Conservation (phyloP, 2,888 invertebrate species). For the Steinernema carpocapsae region DNA sequence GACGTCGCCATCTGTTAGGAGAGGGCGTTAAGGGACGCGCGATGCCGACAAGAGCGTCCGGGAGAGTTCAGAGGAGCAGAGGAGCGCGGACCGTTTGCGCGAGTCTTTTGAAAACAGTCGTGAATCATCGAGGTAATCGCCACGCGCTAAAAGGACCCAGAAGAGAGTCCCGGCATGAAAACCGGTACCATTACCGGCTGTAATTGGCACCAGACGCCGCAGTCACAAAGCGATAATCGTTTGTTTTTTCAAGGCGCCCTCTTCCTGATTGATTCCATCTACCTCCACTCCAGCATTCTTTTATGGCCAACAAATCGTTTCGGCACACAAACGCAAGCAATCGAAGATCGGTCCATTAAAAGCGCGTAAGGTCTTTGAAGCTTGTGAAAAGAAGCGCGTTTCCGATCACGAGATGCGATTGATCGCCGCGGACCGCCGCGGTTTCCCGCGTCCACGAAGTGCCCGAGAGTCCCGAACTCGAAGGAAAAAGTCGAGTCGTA, state of each 20-base stretch:
- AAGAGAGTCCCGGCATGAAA: conserved; percentile 6
- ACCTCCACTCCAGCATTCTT: not conserved
- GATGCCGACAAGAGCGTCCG: conserved; percentile 17
- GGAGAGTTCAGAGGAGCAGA: not conserved
- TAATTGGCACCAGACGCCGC: not conserved
- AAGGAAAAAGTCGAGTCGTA: not conserved
- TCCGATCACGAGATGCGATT: not conserved
- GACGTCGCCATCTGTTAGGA: not conserved
- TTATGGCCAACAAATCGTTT: too few relatives aligned
- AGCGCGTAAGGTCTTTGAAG: not conserved
- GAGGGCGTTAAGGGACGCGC: conserved; percentile 1
- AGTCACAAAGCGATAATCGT: not conserved
- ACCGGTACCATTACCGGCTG: conserved; percentile 25
- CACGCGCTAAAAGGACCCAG: not conserved
- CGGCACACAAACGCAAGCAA: too few relatives aligned
- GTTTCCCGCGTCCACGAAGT: not conserved
- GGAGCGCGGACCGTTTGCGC: conserved; percentile 1
- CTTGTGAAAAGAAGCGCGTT: not conserved
- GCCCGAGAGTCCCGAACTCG: not conserved
- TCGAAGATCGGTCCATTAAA: too few relatives aligned
- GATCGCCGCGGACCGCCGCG: conserved; percentile 1
- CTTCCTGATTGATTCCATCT: conserved; percentile 11
- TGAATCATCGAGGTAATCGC: conserved; percentile 27
- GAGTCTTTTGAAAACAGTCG: conserved; percentile 14
- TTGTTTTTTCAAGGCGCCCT: conserved; percentile 1